Percentiles rank a stretch among this genome's conserved stretches.
Conservation (phyloP, 2,797 vertebrate genomes). For the Clarias laeviceps region DNA sequence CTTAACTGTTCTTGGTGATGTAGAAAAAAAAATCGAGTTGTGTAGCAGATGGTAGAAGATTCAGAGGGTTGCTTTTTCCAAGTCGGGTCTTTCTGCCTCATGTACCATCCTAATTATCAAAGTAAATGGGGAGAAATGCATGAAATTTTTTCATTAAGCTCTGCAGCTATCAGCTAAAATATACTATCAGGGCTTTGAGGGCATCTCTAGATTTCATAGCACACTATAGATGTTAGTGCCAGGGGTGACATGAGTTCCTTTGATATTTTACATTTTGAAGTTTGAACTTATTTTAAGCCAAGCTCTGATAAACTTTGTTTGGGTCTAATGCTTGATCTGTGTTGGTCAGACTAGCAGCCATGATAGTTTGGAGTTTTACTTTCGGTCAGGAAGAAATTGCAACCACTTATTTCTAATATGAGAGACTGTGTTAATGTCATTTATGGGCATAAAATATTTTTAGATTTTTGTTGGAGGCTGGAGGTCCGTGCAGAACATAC, state of each 20-base stretch:
- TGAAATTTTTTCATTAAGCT: constrained; percentile 47
- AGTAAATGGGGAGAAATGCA: constrained; percentile 60
- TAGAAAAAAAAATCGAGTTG: constrained; percentile 36
- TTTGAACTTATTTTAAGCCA: constrained; percentile 1
- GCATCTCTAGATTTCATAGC: constrained; percentile 1
- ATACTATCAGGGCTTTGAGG: constrained; percentile 16
- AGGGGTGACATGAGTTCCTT: not conserved
- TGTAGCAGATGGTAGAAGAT: constrained; percentile 58
- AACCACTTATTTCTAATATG: not conserved
- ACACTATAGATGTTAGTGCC: not conserved
- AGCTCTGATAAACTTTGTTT: not conserved
- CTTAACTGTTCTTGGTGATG: constrained; percentile 8
- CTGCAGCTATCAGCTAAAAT: constrained; percentile 39
- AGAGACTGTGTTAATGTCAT: not conserved
- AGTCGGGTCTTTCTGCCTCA: constrained; percentile 76
- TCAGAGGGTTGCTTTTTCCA: constrained; percentile 71
- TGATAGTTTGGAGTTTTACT: not conserved
- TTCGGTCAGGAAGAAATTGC: not conserved
- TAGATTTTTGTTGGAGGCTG: not conserved
- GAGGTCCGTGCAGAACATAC: not conserved
- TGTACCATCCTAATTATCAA: constrained; percentile 77
- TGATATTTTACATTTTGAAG: constrained; percentile 5
- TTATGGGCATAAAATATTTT: not conserved
- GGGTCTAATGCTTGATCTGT: not conserved
- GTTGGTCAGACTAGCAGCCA: too few relatives aligned